phyloP scores from a whole-genome alignment of 2,888 invertebrate genomes.

The Chromoteleia sp. region DNA sequence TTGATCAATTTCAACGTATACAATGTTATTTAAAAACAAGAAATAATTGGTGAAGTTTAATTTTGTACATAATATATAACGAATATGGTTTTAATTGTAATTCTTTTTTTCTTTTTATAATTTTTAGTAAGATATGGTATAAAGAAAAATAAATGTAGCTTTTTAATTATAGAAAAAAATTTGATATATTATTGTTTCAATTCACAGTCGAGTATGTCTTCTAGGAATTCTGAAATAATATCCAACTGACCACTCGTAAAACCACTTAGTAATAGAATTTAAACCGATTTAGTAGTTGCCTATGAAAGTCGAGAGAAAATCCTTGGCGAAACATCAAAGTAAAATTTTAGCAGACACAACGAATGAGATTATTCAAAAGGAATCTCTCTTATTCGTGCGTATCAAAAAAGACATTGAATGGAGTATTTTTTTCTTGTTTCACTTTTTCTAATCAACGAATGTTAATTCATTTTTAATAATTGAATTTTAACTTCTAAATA shows the following conservation, averaged over 20 bases:
- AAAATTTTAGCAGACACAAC: background rate
- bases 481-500: no score
- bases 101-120: no score
- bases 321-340: constrained; percentile 13
- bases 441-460: no score
- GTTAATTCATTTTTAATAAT: no score
- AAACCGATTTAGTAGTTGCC: background rate
- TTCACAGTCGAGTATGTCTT: background rate
- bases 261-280: constrained; percentile 11
- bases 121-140: no score
- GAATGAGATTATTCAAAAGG: background rate
- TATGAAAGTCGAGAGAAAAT: background rate
- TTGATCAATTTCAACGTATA: no score
- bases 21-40: no score
- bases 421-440: background rate
- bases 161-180: no score
- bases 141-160: no score
- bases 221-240: background rate
- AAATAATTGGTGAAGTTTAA: no score
- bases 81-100: no score
- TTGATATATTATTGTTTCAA: background rate
- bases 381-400: background rate
- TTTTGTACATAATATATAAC: no score
- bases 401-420: background rate
- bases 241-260: background rate